A percentile compares a stretch with the other conserved stretches of the same genome.
Conservation (phyloP, 2,888 invertebrate genomes). For the Blomia tropicalis region DNA sequence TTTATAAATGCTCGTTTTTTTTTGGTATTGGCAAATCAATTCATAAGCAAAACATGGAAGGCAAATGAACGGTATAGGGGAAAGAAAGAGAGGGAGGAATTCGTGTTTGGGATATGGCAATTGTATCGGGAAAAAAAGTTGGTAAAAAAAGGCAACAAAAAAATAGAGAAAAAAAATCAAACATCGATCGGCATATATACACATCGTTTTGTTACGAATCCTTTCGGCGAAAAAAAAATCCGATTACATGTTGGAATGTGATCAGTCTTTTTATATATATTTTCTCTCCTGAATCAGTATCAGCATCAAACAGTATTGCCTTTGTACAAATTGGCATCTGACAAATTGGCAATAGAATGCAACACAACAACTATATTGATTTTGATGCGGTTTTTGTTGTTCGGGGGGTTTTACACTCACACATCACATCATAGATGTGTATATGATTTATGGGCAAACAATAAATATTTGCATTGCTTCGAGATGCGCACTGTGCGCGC, state of each 20-base stretch:
- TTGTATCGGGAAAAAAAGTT: too few species aligned
- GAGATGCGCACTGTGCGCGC: too few species aligned
- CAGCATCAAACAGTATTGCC: background rate
- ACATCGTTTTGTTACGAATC: too few species aligned
- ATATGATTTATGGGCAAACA: constrained; percentile 13
- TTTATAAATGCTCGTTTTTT: too few species aligned
- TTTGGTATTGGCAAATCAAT: too few species aligned
- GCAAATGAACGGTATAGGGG: background rate
- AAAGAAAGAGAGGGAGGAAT: background rate
- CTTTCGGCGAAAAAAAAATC: background rate
- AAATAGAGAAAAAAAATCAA: background rate
- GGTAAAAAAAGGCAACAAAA: too few species aligned
- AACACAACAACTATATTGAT: background rate
- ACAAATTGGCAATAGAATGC: background rate
- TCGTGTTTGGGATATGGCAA: too few species aligned
- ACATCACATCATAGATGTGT: background rate
- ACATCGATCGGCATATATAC: too few species aligned
- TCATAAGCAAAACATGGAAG: too few species aligned
- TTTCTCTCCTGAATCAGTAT: background rate
- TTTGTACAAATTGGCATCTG: background rate
- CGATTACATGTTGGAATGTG: constrained; percentile 6
- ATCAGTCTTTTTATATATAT: background rate
- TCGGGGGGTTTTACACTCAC: background rate
- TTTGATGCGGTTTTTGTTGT: background rate
- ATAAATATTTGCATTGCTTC: constrained; percentile 11